Conservation (phyloP, 2,888 invertebrate species). For the Microchrysa polita region DNA sequence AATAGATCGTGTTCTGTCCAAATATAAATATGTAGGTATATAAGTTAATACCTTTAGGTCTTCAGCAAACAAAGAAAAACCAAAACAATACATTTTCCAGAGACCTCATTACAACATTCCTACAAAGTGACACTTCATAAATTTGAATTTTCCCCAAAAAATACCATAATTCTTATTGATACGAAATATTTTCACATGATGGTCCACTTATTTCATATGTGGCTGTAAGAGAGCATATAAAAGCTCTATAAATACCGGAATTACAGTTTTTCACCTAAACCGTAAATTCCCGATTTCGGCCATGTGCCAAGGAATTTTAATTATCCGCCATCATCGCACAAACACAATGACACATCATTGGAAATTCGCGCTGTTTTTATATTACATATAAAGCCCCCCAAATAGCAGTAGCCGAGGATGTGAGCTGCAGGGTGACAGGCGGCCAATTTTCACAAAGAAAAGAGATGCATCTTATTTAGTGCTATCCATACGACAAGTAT, state of each 20-base stretch:
- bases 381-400: no score
- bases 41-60: no score
- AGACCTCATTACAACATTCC: no score
- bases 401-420: no score
- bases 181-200: not conserved
- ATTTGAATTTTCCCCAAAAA: not conserved
- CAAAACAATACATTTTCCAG: no score
- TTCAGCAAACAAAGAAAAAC: no score
- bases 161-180: not conserved
- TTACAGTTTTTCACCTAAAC: not conserved
- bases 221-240: not conserved
- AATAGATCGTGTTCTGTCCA: no score
- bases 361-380: not conserved
- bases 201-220: not conserved
- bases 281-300: not conserved
- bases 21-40: no score
- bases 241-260: constrained; percentile 1
- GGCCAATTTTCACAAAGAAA: not conserved
- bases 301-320: constrained; percentile 2
- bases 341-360: not conserved
- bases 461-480: no score
- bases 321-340: not conserved
- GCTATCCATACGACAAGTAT: no score
- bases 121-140: no score
- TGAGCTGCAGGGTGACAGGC: not conserved